phyloP scores from a whole-genome alignment of 2,113 vertebrate genomes.

The Neoarius graeffei region DNA sequence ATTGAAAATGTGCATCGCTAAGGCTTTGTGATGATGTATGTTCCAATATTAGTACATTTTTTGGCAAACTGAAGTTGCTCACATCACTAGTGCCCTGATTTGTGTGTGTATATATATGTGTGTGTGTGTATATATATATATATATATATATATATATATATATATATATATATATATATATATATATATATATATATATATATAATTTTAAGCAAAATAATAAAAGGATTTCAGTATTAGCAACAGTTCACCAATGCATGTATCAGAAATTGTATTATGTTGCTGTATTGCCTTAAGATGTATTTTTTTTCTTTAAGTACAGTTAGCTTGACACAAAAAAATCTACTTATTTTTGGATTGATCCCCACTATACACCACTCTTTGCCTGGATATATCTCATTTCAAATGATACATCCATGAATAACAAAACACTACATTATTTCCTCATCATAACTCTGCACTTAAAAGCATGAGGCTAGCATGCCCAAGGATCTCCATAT shows the following conservation, averaged over 20 bases:
- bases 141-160: too few species aligned
- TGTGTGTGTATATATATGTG: too few species aligned
- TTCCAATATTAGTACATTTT: slow-evolving; percentile 49
- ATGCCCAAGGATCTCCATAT: slow-evolving; percentile 37
- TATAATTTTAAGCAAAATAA: background rate
- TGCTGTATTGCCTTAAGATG: background rate
- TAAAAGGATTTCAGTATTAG: background rate
- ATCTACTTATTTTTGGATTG: background rate
- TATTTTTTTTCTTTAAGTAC: slow-evolving; percentile 7
- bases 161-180: too few species aligned
- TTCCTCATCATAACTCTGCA: slow-evolving; percentile 25
- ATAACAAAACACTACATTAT: slow-evolving; percentile 41
- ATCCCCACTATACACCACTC: background rate
- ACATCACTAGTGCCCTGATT: slow-evolving; percentile 32
- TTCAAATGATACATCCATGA: slow-evolving; percentile 35
- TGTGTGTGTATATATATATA: too few species aligned
- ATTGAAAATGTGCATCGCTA: slow-evolving; percentile 58
- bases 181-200: too few species aligned
- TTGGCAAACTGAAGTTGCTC: slow-evolving; percentile 28
- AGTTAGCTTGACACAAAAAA: background rate
- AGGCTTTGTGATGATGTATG: slow-evolving; percentile 45
- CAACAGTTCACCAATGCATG: background rate
- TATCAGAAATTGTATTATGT: background rate
- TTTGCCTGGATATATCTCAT: slow-evolving; percentile 23
- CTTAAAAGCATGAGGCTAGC: slow-evolving; percentile 41